These are phyloP conservation scores for Germaria angustata DNA, from an alignment of 2,888 invertebrate species.

Conservation along the genomic window DNA sequence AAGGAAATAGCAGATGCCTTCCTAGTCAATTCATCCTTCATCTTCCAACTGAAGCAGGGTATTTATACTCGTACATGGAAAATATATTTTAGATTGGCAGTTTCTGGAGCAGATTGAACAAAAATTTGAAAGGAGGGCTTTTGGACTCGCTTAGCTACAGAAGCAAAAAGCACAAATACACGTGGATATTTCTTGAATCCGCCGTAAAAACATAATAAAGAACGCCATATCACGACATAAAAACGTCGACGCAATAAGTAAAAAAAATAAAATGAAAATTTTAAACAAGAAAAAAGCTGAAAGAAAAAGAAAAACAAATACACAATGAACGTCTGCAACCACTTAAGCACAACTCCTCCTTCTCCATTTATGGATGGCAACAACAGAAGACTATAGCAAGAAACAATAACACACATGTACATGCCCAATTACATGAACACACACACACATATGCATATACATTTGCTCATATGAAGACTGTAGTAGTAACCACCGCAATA, in stretches of 20 bases:
- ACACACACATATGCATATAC: not conserved
- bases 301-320: constrained; percentile 46
- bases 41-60: too few species aligned
- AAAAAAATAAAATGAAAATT: constrained; percentile 11
- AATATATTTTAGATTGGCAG: too few species aligned
- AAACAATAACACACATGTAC: not conserved
- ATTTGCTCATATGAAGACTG: constrained; percentile 36
- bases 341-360: constrained; percentile 68
- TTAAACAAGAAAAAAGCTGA: not conserved
- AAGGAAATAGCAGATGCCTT: too few species aligned
- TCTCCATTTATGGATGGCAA: constrained; percentile 59
- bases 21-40: too few species aligned
- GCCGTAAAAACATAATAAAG: not conserved
- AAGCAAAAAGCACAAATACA: too few species aligned
- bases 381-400: constrained; percentile 33
- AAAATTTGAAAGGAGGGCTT: too few species aligned
- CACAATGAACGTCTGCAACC: constrained; percentile 68
- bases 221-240: constrained; percentile 1
- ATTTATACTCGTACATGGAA: too few species aligned
- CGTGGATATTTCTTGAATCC: too few species aligned
- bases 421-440: not conserved
- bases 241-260: constrained; percentile 21
- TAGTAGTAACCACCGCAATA: constrained; percentile 52
- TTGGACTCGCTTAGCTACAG: too few species aligned
- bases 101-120: too few species aligned